Percentiles rank a stretch among this genome's conserved stretches.
These are phyloP conservation scores for Drosophila sturtevanti DNA, from an alignment of 1,140 invertebrate species.

Conservation along the genomic window DNA sequence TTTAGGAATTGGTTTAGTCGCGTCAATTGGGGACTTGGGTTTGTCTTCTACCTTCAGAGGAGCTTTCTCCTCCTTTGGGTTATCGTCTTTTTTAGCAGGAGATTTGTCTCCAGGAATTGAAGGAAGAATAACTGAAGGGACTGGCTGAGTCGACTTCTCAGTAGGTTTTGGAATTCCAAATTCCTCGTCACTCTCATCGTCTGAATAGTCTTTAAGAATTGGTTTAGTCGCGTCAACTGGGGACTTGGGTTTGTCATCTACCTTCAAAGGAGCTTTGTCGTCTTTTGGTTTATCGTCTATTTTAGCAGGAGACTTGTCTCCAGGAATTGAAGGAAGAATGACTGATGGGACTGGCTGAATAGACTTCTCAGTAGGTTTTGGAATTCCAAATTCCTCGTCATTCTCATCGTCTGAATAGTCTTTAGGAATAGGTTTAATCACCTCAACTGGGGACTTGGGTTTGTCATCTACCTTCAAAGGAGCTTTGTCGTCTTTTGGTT, in stretches of 20 bases:
- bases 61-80: neutral
- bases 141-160: neutral
- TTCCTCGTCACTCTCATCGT: constrained; percentile 8
- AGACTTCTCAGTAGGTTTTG: neutral
- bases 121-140: neutral
- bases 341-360: neutral
- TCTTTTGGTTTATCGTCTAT: neutral
- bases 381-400: too few relatives aligned
- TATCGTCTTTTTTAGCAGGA: constrained; percentile 10
- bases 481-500: too few relatives aligned
- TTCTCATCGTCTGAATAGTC: too few relatives aligned
- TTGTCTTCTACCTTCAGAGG: constrained; percentile 13
- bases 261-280: constrained; percentile 1
- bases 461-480: too few relatives aligned
- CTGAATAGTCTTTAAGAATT: neutral
- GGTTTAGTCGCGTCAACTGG: constrained; percentile 1
- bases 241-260: constrained; percentile 2
- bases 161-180: neutral
- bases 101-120: neutral
- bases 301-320: neutral
- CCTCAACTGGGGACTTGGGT: too few relatives aligned
- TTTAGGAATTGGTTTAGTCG: neutral
- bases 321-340: neutral
- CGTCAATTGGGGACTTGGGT: constrained; percentile 13
- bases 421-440: too few relatives aligned